Base-by-base conservation (phyloP, 2,888 invertebrate species). In the Microctonus hyperodae region DNA sequence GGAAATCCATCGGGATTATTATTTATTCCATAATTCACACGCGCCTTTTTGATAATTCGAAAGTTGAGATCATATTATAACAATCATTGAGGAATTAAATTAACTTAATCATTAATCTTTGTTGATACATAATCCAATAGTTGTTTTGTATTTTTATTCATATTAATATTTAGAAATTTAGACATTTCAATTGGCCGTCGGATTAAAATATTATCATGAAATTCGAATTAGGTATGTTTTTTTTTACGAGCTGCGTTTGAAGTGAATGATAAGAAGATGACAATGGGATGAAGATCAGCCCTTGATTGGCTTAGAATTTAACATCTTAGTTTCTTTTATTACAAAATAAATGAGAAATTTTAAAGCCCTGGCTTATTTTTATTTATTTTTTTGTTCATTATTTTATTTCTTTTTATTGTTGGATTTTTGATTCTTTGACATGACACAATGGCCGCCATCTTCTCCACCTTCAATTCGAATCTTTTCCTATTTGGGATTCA, bases 171-270 rank as follows among this genome's bases (percentile, higher is more conserved):
- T 64, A 59, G 56, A 48, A 25, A 22, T 60, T 62, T 59, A 37
- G 51, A 78, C 76, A 72, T 75, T 77, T 78, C 75, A 77, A 79
- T 78, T 72, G 60, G 60, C 70, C 72, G 69, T 69, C 72, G 75
- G 76, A 81, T 81, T 81, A 77, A 80, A 79, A 79, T 77, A 76
- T 81, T 79, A 76, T 74, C 76, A 76, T 79, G 75, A 78, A 76
- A 76, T 70, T 76, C 75, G 72, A 73, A 76, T 77, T 76, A 76
- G n/a, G n/a, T n/a, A n/a, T n/a, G n/a, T n/a, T n/a, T n/a, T n/a
- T 71, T 59, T 69, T 67, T 55, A 64, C 65, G 62, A 62, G 62
- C 70, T 67, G 63, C 65, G 63, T 62, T 44, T 50, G 67, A 66
- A 67, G 64, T 65, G 57, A 44, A 73, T 69, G 70, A 71, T 64